Percentiles rank a stretch among this genome's conserved stretches.
Evolutionary conservation across 2,888 invertebrate species (phyloP).

Genomic region (Harpagoxenus sublaevis): DNA sequence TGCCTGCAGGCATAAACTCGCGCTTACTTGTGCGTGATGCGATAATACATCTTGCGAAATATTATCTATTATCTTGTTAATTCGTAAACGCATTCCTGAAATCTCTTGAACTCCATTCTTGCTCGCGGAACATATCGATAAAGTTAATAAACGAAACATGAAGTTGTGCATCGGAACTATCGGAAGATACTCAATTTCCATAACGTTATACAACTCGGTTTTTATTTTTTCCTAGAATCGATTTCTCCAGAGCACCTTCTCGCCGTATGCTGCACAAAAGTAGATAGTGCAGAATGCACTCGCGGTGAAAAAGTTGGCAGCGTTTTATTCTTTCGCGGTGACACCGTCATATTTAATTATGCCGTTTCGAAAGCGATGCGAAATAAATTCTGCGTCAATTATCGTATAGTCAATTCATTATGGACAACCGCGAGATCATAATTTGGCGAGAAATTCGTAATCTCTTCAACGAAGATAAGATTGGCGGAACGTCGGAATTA

Average conservation of each 20-base stretch:
- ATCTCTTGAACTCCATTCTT: neutral
- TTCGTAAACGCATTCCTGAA: neutral
- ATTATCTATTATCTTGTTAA: conserved; percentile 28
- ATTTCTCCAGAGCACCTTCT: neutral
- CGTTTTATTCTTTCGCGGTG: neutral
- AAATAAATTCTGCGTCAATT: conserved; percentile 22
- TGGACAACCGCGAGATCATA: conserved; percentile 1
- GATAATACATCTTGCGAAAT: conserved; percentile 30
- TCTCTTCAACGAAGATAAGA: conserved; percentile 3
- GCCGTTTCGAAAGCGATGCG: neutral
- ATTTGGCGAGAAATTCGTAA: conserved; percentile 19
- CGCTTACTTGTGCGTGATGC: conserved; percentile 27
- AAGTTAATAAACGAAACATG: neutral
- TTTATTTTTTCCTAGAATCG: neutral
- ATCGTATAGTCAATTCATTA: conserved; percentile 3
- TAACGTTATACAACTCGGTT: neutral
- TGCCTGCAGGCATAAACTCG: conserved; percentile 50
- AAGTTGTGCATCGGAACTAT: neutral
- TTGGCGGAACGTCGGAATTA: conserved; percentile 31
- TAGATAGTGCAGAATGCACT: neutral
- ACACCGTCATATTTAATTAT: conserved; percentile 7
- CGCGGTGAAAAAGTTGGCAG: neutral
- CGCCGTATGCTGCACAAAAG: neutral
- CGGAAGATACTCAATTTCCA: neutral
- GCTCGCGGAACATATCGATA: neutral